Evolutionary conservation across 2,113 vertebrate genomes (phyloP).

Genomic region (Aplodontia rufa): DNA sequence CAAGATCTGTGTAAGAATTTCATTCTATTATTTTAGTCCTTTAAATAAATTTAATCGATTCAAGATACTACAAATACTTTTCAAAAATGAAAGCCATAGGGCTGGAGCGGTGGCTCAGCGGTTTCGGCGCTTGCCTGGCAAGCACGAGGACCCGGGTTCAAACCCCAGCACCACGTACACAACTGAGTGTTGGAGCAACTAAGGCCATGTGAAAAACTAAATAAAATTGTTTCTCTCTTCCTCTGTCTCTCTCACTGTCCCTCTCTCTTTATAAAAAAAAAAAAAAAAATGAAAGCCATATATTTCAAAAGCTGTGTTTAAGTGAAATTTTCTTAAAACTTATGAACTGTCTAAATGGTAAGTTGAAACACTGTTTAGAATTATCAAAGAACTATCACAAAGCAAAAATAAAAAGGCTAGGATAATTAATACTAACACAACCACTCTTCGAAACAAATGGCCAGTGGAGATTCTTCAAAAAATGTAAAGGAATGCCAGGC

Average conservation of each 20-base stretch:
- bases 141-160: no score
- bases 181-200: no score
- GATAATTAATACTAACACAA: not conserved
- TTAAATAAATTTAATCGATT: not conserved
- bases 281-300: no score
- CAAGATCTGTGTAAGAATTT: not conserved
- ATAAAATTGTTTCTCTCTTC: no score
- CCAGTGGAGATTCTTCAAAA: not conserved
- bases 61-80: not conserved
- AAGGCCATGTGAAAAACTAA: no score
- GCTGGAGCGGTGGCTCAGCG: no score
- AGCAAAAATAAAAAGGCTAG: not conserved
- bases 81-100: conserved; percentile 2
- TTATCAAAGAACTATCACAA: not conserved
- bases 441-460: not conserved
- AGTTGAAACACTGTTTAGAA: not conserved
- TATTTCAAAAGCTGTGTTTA: not conserved
- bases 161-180: no score
- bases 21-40: not conserved
- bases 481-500: no score
- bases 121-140: no score
- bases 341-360: not conserved
- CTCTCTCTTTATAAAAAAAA: no score
- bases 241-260: no score
- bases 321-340: conserved; percentile 1